Evolutionary conservation across 2,113 vertebrate species (phyloP).

Genomic region (Aplodontia rufa): DNA sequence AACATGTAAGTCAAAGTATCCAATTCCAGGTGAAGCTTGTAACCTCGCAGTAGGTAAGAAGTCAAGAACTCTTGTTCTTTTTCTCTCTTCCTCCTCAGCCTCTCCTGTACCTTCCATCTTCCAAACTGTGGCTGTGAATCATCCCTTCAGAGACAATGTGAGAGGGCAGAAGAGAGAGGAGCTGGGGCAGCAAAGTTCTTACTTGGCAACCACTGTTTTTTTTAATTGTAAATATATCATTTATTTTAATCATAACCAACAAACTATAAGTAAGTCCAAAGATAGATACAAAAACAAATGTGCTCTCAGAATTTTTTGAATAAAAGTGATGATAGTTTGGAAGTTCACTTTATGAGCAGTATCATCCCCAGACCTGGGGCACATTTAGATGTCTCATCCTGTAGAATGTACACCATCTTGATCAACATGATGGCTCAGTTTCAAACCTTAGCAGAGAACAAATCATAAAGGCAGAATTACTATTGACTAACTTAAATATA

Average conservation of each 20-base stretch:
- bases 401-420: background rate
- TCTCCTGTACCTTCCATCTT: background rate
- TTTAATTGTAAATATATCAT: background rate
- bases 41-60: background rate
- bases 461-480: background rate
- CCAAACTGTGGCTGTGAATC: background rate
- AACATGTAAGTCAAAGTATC: background rate
- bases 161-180: background rate
- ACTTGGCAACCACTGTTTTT: too few relatives aligned
- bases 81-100: background rate
- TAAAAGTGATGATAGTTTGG: too few relatives aligned
- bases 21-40: background rate
- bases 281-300: background rate
- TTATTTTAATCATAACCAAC: background rate
- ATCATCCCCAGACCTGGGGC: too few relatives aligned
- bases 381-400: too few relatives aligned
- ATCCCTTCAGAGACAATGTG: background rate
- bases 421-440: background rate
- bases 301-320: background rate
- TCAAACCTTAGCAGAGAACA: constrained; percentile 12
- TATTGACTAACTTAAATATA: background rate
- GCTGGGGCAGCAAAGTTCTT: background rate
- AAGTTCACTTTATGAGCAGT: too few relatives aligned
- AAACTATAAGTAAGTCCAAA: constrained; percentile 7
- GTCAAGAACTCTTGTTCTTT: background rate